Conservation (phyloP, 2,888 invertebrate genomes). For the Melieria picta region DNA sequence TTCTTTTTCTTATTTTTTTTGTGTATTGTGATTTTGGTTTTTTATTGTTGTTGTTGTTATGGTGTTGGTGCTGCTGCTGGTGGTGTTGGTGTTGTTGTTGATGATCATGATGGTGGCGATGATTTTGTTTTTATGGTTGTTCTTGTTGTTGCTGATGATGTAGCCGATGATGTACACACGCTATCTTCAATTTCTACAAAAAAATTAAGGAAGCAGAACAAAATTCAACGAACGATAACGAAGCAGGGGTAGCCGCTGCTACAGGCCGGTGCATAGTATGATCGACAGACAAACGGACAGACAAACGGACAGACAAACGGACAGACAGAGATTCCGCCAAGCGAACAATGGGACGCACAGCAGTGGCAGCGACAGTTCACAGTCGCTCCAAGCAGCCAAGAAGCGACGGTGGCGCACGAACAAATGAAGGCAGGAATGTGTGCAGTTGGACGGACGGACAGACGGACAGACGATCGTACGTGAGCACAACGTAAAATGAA, state of each 20-base stretch:
- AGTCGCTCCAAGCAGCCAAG: too few species aligned
- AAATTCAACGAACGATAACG: too few species aligned
- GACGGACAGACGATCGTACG: background rate
- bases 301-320: constrained; percentile 5
- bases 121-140: background rate
- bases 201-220: background rate
- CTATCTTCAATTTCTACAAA: constrained; percentile 25
- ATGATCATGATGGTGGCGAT: constrained; percentile 46
- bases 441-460: constrained; percentile 38
- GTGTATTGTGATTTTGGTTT: too few species aligned
- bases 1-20: too few species aligned
- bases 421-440: constrained; percentile 41
- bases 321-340: background rate
- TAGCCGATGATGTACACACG: constrained; percentile 19
- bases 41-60: background rate
- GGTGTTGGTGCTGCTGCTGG: constrained; percentile 14
- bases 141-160: constrained; percentile 13
- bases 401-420: background rate
- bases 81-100: constrained; percentile 33
- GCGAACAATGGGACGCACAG: background rate
- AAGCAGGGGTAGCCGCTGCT: too few species aligned
- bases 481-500: background rate
- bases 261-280: too few species aligned
- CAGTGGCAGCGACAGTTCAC: too few species aligned
- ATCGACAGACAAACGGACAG: background rate